A percentile compares a stretch with the other conserved stretches of the same genome.
These are phyloP conservation scores for Stenolophus ochropezus DNA, from an alignment of 2,888 invertebrate species.

Conservation along the genomic window DNA sequence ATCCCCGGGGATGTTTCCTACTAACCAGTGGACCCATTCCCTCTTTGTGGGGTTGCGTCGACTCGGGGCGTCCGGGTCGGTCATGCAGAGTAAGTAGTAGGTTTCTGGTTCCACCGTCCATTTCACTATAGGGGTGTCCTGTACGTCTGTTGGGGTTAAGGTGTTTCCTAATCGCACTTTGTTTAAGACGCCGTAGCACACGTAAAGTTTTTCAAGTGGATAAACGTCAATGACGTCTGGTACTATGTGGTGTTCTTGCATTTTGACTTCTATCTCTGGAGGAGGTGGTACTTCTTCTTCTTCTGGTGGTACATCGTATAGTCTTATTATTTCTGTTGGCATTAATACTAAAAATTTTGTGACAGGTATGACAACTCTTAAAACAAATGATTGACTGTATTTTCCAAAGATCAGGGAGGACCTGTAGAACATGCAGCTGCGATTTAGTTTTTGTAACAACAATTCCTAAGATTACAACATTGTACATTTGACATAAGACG, in stretches of 20 bases:
- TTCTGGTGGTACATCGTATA: too few species aligned
- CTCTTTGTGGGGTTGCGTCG: slow-evolving; percentile 80
- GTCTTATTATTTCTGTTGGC: too few species aligned
- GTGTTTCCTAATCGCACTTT: neutral
- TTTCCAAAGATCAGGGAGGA: too few species aligned
- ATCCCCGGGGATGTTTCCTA: slow-evolving; percentile 82
- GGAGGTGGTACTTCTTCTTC: neutral
- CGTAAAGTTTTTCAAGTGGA: neutral
- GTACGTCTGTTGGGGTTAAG: slow-evolving; percentile 66
- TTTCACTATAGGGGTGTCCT: slow-evolving; percentile 67
- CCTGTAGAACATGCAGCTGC: too few species aligned
- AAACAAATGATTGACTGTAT: too few species aligned
- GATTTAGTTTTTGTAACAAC: too few species aligned
- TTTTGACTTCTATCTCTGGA: neutral
- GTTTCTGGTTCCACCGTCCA: slow-evolving; percentile 66
- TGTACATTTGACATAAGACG: too few species aligned
- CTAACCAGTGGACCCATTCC: slow-evolving; percentile 87
- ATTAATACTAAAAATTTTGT: too few species aligned
- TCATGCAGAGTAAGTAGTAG: slow-evolving; percentile 73
- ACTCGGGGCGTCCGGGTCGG: slow-evolving; percentile 87
- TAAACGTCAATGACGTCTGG: neutral
- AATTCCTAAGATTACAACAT: too few species aligned
- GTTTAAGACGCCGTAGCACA: neutral
- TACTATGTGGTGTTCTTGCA: neutral
- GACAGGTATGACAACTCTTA: too few species aligned